Evolutionary conservation across 2,113 vertebrate genomes (phyloP), one percentile per base, ranked within the genome.

Genomic region (Eclectus roratus): DNA sequence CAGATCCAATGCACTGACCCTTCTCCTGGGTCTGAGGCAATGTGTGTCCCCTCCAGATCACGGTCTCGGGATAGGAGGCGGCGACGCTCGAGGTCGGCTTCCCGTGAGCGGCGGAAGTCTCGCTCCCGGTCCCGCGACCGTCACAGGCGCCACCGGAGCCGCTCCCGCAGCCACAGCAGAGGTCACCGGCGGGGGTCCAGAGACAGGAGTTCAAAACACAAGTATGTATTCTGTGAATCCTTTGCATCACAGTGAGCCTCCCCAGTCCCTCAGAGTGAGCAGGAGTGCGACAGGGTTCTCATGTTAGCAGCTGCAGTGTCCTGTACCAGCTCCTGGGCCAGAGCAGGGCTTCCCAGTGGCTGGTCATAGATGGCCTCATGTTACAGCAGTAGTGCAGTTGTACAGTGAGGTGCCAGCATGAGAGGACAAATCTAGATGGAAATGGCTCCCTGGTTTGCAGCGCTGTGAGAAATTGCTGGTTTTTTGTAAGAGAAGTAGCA

Each of bases 41-140:
- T 58, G 10, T 60, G 9, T 86, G n/a, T 79, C 33, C 49, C 43
- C 35, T 23, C 4, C 96, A 99, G 99, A 89, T 99, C 99, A 1
- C 98, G 99, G 18, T 99, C 99, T 70, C 98, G 99, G 52, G 99
- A 99, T 18, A 97, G 98, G 50, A 98, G 98, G 91, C 97, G 98
- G 41, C 96, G 98, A 19, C 98, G 98, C 82, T 99, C 99, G 0
- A 96, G 98, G 21, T 99, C 99, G 0, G 21, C 98, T 1, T 99
- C 99, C 41, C 97, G 98, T 41, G 99, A 99, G 33, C 98, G 97
- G 78, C 98, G 98, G 29, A 98, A 98, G 39, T 98, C 97, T 10
- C 97, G 97, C 64, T 98, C 98, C 7, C 97, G 98, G 24, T 99
- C 99, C 5, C 98, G 98, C 25, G 99, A 99, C 74, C 98, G 99